Evolutionary conservation across 2,888 invertebrate species (phyloP).

Genomic region (Serripes groenlandicus): DNA sequence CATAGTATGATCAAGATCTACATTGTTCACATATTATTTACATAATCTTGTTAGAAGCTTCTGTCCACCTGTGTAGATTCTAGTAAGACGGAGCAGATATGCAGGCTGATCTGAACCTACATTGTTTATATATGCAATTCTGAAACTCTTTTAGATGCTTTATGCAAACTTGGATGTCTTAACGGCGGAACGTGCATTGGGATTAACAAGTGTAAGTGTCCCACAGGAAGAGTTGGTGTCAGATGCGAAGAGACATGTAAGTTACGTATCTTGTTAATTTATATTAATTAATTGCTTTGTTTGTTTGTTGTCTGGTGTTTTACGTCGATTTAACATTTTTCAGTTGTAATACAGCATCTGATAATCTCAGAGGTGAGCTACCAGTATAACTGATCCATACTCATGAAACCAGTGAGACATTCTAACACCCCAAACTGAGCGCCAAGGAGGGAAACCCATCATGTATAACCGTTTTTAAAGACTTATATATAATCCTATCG

Average conservation of each 20-base stretch:
- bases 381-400: no score
- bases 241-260: background rate
- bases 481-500: background rate
- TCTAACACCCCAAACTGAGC: background rate
- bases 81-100: no score
- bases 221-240: background rate
- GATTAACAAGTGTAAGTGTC: slow-evolving; percentile 10
- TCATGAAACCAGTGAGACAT: background rate
- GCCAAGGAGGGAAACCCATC: background rate
- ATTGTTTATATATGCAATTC: no score
- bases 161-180: background rate
- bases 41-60: no score
- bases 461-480: background rate
- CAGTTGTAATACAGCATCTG: no score
- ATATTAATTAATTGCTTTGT: background rate
- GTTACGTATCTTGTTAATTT: background rate
- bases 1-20: no score
- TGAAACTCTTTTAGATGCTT: background rate
- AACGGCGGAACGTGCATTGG: slow-evolving; percentile 13
- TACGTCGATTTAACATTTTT: background rate
- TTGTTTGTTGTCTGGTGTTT: background rate
- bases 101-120: no score
- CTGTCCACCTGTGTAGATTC: no score
- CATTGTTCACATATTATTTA: no score
- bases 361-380: no score